These are phyloP conservation scores for Micromesistius poutassou DNA, from an alignment of 2,797 vertebrate genomes.

Conservation along the genomic window DNA sequence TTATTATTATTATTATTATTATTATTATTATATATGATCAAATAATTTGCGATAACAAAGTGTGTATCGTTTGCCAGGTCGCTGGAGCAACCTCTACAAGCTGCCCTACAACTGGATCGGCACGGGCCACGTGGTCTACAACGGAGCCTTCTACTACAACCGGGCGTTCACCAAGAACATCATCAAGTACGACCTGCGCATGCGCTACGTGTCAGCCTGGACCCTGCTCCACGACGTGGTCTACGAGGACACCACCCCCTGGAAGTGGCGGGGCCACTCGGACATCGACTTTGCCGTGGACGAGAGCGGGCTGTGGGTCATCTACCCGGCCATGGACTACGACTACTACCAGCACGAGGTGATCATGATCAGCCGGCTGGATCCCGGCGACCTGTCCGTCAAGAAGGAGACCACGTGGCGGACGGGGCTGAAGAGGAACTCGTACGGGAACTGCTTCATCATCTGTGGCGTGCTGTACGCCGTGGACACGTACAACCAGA, in stretches of 20 bases:
- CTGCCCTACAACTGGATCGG: slow-evolving; percentile 98
- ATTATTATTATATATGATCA: too few species aligned
- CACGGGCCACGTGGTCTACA: slow-evolving; percentile 95
- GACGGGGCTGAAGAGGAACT: slow-evolving; percentile 85
- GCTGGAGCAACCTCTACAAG: slow-evolving; percentile 98
- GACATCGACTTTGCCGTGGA: slow-evolving; percentile 97
- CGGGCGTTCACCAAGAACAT: slow-evolving; percentile 98
- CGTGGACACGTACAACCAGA: slow-evolving; percentile 86
- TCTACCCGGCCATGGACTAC: slow-evolving; percentile 86
- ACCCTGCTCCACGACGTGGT: slow-evolving; percentile 87
- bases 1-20: too few species aligned
- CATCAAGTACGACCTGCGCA: slow-evolving; percentile 93
- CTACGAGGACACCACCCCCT: slow-evolving; percentile 91
- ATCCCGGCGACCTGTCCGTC: slow-evolving; percentile 86
- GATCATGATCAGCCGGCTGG: slow-evolving; percentile 90
- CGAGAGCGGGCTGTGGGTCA: slow-evolving; percentile 96
- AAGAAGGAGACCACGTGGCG: slow-evolving; percentile 93
- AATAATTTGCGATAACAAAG: neutral
- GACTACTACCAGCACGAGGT: slow-evolving; percentile 88
- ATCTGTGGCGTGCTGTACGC: slow-evolving; percentile 95
- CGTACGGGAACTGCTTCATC: slow-evolving; percentile 95
- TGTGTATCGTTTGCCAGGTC: slow-evolving; percentile 68
- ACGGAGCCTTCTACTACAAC: slow-evolving; percentile 95
- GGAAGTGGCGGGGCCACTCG: slow-evolving; percentile 97
- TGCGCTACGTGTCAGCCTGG: slow-evolving; percentile 93